Evolutionary conservation across 37 sponge, comb jelly and placozoan genomes (phyloP), one percentile per base, ranked within the genome.

Genomic region (Geodia barretti): DNA sequence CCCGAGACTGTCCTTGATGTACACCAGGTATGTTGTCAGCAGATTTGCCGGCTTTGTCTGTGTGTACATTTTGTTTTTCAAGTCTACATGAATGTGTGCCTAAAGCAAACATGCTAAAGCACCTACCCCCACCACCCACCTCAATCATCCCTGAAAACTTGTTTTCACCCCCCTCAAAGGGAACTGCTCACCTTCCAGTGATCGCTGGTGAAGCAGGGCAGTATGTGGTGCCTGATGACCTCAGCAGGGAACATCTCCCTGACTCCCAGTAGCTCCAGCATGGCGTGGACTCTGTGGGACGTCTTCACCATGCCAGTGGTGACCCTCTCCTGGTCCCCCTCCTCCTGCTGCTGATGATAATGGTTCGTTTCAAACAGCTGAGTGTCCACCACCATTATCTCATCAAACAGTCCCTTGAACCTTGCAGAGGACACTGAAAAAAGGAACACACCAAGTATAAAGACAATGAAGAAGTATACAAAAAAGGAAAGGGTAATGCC

Each of bases 191-290:
- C 88, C 76, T 80, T 64, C 66, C 73, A 72, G 9, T 68, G 28
- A 26, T 64, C 76, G 1, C n/a, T 28, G 3, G 31, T 65, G 64
- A 89, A 79, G 26, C 39, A 72, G 29, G 90, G 90, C 24, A 89
- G 41, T 26, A 89, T 89, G 70, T 89, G 90, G 28, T 80, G 79
- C 1, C 71, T 42, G 32, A 89, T 83, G 68, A 89, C 41, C 4
- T 89, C 85, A 11, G 43, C 5, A 64, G 75, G 63, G 41, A 64
- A 43, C 24, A 89, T 69, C 4, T 83, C 69, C 72, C 60, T 89
- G 58, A 89, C 90, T 68, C 85, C 90, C 24, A 89, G 42, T 0
- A 72, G 62, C 65, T 82, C 72, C 63, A 82, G 41, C 25, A 88
- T 29, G 30, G 39, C 61, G 59, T 75, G 61, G 9, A 82, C 64